Conservation (phyloP, 2,888 invertebrate species). For the Bhutanitis thaidina region DNA sequence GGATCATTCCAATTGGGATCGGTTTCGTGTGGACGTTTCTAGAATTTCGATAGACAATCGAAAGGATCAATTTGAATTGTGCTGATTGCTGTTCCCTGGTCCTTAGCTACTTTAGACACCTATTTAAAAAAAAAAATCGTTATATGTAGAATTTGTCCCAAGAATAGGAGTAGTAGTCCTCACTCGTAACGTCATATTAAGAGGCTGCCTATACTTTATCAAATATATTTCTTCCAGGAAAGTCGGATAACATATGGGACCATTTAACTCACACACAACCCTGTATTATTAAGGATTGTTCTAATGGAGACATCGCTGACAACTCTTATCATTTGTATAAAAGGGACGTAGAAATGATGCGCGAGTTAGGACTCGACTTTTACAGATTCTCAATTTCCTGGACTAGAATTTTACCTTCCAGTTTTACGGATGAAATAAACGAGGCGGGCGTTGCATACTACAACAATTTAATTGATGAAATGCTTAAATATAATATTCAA, state of each 20-base stretch:
- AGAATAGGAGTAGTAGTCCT: too few relatives aligned
- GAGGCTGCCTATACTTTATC: too few relatives aligned
- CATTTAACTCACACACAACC: constrained; percentile 63
- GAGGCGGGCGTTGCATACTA: constrained; percentile 80
- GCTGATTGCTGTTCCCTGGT: too few relatives aligned
- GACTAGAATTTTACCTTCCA: constrained; percentile 80
- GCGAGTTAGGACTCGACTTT: constrained; percentile 57
- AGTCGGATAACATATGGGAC: constrained; percentile 82
- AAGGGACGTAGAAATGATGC: constrained; percentile 66
- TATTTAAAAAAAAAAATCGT: too few relatives aligned
- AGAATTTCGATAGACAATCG: too few relatives aligned
- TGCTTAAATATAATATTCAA: constrained; percentile 77
- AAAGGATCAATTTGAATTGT: too few relatives aligned
- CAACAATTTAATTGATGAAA: constrained; percentile 76
- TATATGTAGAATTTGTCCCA: too few relatives aligned
- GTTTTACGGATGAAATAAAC: constrained; percentile 71
- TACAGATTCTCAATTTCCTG: constrained; percentile 81
- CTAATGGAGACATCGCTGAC: constrained; percentile 78
- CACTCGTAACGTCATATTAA: too few relatives aligned
- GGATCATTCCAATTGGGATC: too few relatives aligned
- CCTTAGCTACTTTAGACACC: too few relatives aligned
- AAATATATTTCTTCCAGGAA: constrained; percentile 45
- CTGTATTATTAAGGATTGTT: constrained; percentile 68
- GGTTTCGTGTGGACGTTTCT: too few relatives aligned
- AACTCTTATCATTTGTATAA: constrained; percentile 80